Evolutionary conservation across 1,140 invertebrate species (phyloP), one percentile per base, ranked within the genome.

Genomic region (Dryas iulia): DNA sequence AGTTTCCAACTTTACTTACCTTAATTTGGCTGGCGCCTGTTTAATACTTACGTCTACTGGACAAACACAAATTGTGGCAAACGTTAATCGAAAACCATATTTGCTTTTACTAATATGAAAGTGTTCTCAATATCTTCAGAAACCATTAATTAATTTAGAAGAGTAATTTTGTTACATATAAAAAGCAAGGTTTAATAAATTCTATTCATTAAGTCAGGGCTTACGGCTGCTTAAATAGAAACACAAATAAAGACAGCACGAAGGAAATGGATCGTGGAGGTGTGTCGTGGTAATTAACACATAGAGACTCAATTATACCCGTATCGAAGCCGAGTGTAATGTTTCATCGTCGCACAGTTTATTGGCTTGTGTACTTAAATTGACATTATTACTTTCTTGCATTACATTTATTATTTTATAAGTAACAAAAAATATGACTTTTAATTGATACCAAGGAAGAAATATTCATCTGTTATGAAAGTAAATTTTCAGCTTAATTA

Each of bases 1-100:
- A 90, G 77, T 87, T 87, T 79, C 85, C 82, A 86, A 82, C 82
- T 80, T 82, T 82, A 83, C 83, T 87, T 84, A 83, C 77, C 78
- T 86, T 87, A 87, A 90, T 86, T 85, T 81, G 81, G 71, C 83
- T 87, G 79, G 82, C 76, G 73, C 68, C 69, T 70, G 66, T 52
- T 71, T 56, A 64, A 64, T 70, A 39, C 66, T 59, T 65, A 30
- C 47, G 58, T 23, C 33, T 57, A 35, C 61, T 56, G 58, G 64
- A 59, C 69, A 63, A 67, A 70, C 57, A 64, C 35, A 28, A 52
- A 35, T 62, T 39, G 47, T 66, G 24, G 12, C 18, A 18, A 47
- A 18, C 14, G 35, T 47, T 21, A 18, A 21, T 47, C 35, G 39
- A 10, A 21, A 0, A 7, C 6, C 35, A 47, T 47, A 47, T 18